Evolutionary conservation across 1,140 invertebrate species (phyloP), one percentile per base, ranked within the genome.

Genomic region (Himalopsyche phryganea): DNA sequence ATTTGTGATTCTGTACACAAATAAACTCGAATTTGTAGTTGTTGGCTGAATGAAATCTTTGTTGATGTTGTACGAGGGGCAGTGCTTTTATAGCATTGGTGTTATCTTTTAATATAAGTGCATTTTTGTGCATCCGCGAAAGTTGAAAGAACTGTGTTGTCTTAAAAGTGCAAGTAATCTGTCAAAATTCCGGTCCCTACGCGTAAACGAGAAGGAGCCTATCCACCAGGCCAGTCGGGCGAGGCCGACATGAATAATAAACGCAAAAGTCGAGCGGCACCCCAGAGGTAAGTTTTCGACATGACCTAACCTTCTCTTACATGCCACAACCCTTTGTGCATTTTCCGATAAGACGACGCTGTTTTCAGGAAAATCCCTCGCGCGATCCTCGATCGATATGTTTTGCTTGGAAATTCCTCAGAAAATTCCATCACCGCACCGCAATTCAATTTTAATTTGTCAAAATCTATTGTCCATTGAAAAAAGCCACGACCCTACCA

Each of bases 151-250:
- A 77, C 74, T 75, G 73, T 77, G 72, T 77, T 77, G 73, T 74
- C 73, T 73, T 75, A 72, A 76, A 75, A 71, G 69, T 45, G 41
- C 15, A 15, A 64, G 71, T 70, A 77, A 77, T 74, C 74, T 68
- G 73, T 80, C 81, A 82, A 82, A 80, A 81, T 82, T 81, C 81
- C 79, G 78, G 80, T 81, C 77, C 80, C 80, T 70, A 81, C 81
- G 78, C 77, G 77, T 71, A 80, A 76, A 73, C 76, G 72, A 74
- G 78, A 80, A 77, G 72, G 73, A 79, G 78, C 78, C 76, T 79
- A 75, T 73, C 75, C 75, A 66, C 73, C 75, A 73, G 78, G 77
- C 52, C 73, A 73, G 68, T 76, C 71, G 66, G 76, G 75, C 71
- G 76, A 76, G 68, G 74, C 75, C 70, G 74, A 77, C 66, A 81